phyloP scores from a whole-genome alignment of 2,797 vertebrate genomes.

The Phoebastria nigripes region DNA sequence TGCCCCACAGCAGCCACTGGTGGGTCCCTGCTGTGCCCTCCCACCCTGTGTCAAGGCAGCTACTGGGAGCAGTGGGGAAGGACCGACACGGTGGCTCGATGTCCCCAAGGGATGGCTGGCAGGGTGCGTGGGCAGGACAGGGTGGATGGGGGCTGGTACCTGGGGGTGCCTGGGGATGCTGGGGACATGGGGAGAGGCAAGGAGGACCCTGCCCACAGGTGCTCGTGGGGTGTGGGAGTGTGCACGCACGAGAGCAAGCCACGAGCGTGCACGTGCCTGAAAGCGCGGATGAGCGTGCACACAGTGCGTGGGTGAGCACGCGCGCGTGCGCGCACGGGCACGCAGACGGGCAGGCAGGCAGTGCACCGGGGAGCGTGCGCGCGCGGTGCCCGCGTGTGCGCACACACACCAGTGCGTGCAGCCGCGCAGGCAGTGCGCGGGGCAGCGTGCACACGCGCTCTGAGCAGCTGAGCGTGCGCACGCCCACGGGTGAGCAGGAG shows the following conservation, averaged over 20 bases:
- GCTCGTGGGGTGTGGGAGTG: neutral
- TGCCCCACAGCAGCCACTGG: neutral
- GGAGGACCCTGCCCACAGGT: neutral
- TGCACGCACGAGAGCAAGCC: neutral
- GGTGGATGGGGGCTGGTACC: neutral
- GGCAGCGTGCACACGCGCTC: too few species aligned
- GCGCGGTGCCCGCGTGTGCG: too few species aligned
- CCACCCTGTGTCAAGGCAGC: neutral
- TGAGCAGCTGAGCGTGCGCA: too few species aligned
- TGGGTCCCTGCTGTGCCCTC: neutral
- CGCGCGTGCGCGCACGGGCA: neutral
- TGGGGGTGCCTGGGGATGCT: neutral
- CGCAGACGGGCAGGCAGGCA: too few species aligned
- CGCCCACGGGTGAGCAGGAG: neutral
- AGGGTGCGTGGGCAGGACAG: neutral
- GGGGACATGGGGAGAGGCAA: neutral
- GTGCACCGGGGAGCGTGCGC: too few species aligned
- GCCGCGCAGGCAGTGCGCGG: too few species aligned
- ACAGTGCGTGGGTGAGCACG: too few species aligned
- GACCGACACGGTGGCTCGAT: neutral
- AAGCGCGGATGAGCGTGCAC: neutral
- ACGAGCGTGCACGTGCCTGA: neutral
- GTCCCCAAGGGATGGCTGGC: neutral
- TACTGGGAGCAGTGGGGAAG: neutral
- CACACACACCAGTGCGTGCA: too few species aligned